Evolutionary conservation across 2,888 invertebrate species (phyloP).

Genomic region (Caradrina kadenii): DNA sequence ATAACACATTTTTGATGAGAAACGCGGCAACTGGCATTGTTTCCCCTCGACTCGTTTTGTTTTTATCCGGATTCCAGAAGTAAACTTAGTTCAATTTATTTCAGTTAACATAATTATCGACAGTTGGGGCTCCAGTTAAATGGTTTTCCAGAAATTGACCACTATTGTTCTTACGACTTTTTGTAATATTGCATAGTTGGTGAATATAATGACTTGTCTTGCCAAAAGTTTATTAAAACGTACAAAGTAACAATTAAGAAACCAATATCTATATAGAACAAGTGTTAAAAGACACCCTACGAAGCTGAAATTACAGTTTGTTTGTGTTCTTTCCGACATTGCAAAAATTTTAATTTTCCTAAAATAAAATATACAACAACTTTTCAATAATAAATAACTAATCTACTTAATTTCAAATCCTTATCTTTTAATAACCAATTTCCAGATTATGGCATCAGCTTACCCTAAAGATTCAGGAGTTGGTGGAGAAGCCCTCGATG

Average conservation of each 20-base stretch:
- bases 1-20: background rate
- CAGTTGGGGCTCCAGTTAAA: background rate
- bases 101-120: background rate
- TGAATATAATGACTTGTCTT: too few relatives aligned
- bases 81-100: background rate
- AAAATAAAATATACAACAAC: too few relatives aligned
- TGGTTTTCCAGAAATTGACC: background rate
- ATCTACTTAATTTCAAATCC: background rate
- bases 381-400: background rate
- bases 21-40: background rate
- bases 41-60: background rate
- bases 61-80: background rate
- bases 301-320: too few relatives aligned
- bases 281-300: too few relatives aligned
- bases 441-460: conserved; percentile 98
- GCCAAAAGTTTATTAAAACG: too few relatives aligned
- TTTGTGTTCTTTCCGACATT: too few relatives aligned
- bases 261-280: too few relatives aligned
- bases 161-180: background rate
- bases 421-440: conserved; percentile 67
- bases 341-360: too few relatives aligned
- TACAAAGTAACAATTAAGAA: too few relatives aligned
- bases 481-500: conserved; percentile 95
- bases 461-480: conserved; percentile 94
- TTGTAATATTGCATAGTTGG: too few relatives aligned